Base-by-base conservation (phyloP, 2,888 invertebrate species). In the Synergus umbraculus region DNA sequence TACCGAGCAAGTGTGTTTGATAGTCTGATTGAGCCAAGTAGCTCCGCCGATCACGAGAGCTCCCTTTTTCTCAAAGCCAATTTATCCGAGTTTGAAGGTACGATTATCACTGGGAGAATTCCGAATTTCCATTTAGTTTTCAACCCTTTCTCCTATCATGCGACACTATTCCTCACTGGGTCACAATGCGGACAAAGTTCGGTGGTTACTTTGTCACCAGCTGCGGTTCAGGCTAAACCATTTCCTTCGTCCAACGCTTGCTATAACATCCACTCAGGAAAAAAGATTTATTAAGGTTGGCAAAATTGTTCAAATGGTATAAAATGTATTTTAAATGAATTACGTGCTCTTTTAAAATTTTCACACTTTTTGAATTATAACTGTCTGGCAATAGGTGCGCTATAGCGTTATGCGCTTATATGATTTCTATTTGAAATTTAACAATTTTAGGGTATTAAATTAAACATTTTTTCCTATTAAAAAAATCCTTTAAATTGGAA, bases 191-290 rank as follows among this genome's bases (percentile, higher is more conserved):
- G 67, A 49, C 67, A 69, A 69, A 69, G 67, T 69, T 69, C 67
- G 67, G 46, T 69, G 67, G 67, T 69, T 69, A 73, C 73, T 54
- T 73, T 54, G 73, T 69, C 67, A 73, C 73, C 73, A 73, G 73
- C 73, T 73, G 54, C 49, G 73, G 49, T 73, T 73, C 29, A 13
- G 9, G 73, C 37, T 69, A 67, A 67, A 44, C 67, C 46, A 67
- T 67, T 67, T 67, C 67, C 67, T 67, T 46, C 44, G 44, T 67
- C 43, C 46, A 18, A 67, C 18, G 18, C 67, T 67, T 44, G 44
- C 44, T 67, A 44, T 22, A 65, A 12, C 44, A 43, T 44, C 67
- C 18, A 46, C 73, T 29, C n/a, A 15, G n/a, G n/a, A 73, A 73
- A 46, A 73, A 73, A 54, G n/a, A 73, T n/a, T 73, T 73, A 73